Conservation (phyloP, 2,888 invertebrate species). For the Tolmerus cingulatus region DNA sequence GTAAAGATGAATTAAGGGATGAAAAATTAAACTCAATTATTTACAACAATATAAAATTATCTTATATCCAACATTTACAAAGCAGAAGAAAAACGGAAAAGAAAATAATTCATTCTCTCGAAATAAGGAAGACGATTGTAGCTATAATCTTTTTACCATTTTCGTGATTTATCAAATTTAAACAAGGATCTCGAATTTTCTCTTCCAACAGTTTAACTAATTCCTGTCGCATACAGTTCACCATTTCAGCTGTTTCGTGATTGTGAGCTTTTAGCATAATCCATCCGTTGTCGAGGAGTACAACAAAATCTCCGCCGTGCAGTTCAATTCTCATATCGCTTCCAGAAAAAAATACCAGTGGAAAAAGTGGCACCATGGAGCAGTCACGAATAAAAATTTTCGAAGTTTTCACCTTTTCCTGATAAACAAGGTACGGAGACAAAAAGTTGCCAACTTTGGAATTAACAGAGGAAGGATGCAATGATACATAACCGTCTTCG, state of each 20-base stretch:
- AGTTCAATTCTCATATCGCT: conserved; percentile 76
- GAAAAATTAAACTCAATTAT: background rate
- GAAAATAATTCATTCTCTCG: conserved; percentile 64
- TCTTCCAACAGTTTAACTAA: conserved; percentile 79
- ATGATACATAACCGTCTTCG: conserved; percentile 74
- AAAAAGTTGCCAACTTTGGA: conserved; percentile 71
- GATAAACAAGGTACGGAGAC: conserved; percentile 81
- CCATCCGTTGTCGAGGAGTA: conserved; percentile 82
- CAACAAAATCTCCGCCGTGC: conserved; percentile 75
- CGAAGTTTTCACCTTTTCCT: conserved; percentile 84
- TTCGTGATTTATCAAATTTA: conserved; percentile 76
- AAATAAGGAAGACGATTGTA: conserved; percentile 76
- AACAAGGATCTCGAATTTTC: conserved; percentile 82
- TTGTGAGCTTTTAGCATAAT: conserved; percentile 81
- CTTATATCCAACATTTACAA: background rate
- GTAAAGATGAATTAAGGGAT: background rate
- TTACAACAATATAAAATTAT: background rate
- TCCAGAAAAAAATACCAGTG: conserved; percentile 77
- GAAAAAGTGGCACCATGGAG: conserved; percentile 79
- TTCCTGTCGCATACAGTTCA: conserved; percentile 79
- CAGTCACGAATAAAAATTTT: conserved; percentile 81
- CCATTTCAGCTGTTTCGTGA: conserved; percentile 82
- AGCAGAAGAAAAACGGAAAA: background rate
- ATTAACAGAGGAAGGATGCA: conserved; percentile 83
- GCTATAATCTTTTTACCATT: conserved; percentile 79